Conservation (phyloP, 2,797 vertebrate species). For the Apodemus agrarius region DNA sequence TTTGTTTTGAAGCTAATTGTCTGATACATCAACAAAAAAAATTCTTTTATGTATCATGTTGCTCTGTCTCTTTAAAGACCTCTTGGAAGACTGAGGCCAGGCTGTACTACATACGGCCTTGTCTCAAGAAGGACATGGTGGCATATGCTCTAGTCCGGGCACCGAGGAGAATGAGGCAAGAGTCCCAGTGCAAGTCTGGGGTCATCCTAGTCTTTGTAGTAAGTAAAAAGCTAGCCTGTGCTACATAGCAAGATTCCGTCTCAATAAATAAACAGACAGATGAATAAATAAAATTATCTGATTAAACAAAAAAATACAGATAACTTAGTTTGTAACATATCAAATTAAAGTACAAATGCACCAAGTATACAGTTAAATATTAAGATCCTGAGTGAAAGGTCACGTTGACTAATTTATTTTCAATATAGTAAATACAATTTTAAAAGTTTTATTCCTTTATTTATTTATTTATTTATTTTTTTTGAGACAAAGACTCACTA, state of each 20-base stretch:
- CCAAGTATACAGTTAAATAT: constrained; percentile 7
- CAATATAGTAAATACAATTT: neutral
- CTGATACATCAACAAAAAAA: constrained; percentile 29
- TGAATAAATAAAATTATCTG: neutral
- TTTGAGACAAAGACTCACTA: neutral
- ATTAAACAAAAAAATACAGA: neutral
- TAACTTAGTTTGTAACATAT: constrained; percentile 20
- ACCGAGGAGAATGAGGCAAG: neutral
- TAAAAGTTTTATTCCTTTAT: neutral
- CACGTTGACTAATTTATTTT: constrained; percentile 25
- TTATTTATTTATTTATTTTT: no score
- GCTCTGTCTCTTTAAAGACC: neutral
- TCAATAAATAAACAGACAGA: neutral
- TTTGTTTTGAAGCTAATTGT: constrained; percentile 34
- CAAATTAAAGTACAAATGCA: neutral
- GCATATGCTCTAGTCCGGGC: neutral
- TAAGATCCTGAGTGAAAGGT: neutral
- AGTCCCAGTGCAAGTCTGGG: neutral
- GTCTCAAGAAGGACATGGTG: neutral
- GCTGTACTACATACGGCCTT: neutral
- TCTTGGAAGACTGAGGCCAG: neutral
- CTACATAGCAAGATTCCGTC: neutral
- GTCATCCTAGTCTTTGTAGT: neutral
- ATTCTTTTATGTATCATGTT: neutral
- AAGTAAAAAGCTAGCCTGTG: neutral